Base-by-base conservation (phyloP, 2,888 invertebrate species). In the Mactromeris polynyma region DNA sequence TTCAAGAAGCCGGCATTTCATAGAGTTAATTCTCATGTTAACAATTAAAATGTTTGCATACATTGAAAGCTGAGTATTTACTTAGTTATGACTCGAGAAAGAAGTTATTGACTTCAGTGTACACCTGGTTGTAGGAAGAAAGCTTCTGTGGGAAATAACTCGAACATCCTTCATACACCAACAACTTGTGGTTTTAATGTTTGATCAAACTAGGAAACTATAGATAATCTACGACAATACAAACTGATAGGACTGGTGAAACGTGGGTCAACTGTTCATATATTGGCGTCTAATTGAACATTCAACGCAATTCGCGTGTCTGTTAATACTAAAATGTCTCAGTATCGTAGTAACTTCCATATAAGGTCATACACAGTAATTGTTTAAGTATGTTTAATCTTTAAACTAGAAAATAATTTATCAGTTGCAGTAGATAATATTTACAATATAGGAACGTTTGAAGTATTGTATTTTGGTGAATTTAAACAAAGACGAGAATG, bases 321-420 rank as follows among this genome's bases (percentile, higher is more conserved):
- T 86, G 81, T 46, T 69, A n/a, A 58, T 31, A 33, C 46, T 33
- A 42, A 46, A 78, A 84, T 84, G 19, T 19, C 46, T 42, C 11
- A 19, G 84, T 84, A 84, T 31, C 84, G 9, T 51, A 33, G 84
- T 19, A 54, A 84, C 84, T 84, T 26, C 38, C 38, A 19, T 38
- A 58, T 40, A 84, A 11, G 36, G 38, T 54, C 78, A 81, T 88
- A 31, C 26, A 73, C 69, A 4, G 19, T 73, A 73, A 73, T 73
- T 83, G 42, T 42, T 88, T 88, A 88, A 88, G 81, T 82, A 42
- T 36, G 33, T 64, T 58, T 88, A 88, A 88, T 88, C 88, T 85
- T 11, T 38, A 31, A 82, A 79, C 79, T 78, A 38, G 81, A 31
- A 36, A 81, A 81, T 81, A n/a, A 64, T 86, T 86, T 86, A 86